phyloP scores from a whole-genome alignment of 2,888 invertebrate genomes.

The Orthonychiurus folsomi region DNA sequence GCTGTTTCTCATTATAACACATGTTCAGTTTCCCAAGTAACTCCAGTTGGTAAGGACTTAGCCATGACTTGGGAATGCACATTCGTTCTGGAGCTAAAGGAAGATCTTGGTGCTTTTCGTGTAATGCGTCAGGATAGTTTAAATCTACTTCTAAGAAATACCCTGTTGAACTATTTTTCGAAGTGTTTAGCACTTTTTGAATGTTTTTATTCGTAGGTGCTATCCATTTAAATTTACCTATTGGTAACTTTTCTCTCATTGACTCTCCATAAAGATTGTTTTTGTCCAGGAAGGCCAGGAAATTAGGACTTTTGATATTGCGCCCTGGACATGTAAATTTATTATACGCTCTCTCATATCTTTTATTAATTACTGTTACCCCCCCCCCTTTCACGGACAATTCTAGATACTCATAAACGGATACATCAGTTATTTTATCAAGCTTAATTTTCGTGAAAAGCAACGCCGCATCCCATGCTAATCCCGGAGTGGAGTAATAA shows the following conservation, averaged over 20 bases:
- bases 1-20: neutral
- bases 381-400: constrained; percentile 18
- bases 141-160: constrained; percentile 15
- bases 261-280: constrained; percentile 19
- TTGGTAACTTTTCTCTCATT: constrained; percentile 9
- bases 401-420: constrained; percentile 19
- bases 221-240: constrained; percentile 6
- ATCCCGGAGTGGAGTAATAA: constrained; percentile 35
- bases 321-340: constrained; percentile 13
- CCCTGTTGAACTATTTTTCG: constrained; percentile 4
- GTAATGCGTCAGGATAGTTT: neutral
- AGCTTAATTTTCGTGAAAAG: constrained; percentile 15
- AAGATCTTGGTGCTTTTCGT: constrained; percentile 5
- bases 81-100: constrained; percentile 13
- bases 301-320: constrained; percentile 9
- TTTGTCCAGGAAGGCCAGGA: constrained; percentile 16
- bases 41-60: constrained; percentile 16
- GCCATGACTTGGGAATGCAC: neutral
- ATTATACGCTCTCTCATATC: constrained; percentile 29
- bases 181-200: neutral
- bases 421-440: constrained; percentile 15
- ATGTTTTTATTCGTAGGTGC: neutral
- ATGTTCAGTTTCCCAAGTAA: constrained; percentile 4
- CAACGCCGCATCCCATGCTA: constrained; percentile 24
- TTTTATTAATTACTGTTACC: constrained; percentile 19